Conservation (phyloP, 2,113 vertebrate species). For the Pollimyrus isidori region DNA sequence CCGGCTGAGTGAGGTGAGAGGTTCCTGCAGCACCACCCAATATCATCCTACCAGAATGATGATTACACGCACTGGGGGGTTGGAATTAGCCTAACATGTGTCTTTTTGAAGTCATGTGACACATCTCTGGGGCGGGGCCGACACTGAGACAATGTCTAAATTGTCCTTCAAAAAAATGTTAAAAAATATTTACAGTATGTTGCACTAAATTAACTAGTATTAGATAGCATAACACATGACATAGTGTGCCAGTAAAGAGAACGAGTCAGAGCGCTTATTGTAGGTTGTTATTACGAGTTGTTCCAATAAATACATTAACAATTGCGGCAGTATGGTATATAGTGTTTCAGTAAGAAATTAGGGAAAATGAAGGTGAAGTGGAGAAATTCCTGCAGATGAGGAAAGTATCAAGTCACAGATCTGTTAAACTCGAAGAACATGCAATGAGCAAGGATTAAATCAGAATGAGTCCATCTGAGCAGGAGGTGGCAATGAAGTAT, state of each 20-base stretch:
- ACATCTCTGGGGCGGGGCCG: neutral
- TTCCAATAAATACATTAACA: neutral
- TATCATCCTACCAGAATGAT: neutral
- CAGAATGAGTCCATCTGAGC: neutral
- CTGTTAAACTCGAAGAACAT: neutral
- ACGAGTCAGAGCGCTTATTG: neutral
- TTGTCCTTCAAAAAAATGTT: neutral
- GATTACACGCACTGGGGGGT: neutral
- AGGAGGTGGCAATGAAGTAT: neutral
- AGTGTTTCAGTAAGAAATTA: neutral
- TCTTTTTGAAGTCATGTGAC: constrained; percentile 3
- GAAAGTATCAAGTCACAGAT: neutral
- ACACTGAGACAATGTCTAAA: neutral
- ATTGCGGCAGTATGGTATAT: neutral
- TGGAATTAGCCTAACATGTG: constrained; percentile 6
- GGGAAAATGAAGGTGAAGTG: neutral
- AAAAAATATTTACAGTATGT: neutral
- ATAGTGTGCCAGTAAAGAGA: neutral
- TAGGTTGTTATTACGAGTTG: neutral
- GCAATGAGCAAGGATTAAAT: neutral
- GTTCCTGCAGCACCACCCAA: neutral
- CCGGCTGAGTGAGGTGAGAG: neutral
- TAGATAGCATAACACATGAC: neutral
- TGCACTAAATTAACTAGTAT: neutral
- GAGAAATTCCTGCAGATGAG: neutral